phyloP scores from a whole-genome alignment of 2,888 invertebrate species.

The Rotaria magnacalcarata region DNA sequence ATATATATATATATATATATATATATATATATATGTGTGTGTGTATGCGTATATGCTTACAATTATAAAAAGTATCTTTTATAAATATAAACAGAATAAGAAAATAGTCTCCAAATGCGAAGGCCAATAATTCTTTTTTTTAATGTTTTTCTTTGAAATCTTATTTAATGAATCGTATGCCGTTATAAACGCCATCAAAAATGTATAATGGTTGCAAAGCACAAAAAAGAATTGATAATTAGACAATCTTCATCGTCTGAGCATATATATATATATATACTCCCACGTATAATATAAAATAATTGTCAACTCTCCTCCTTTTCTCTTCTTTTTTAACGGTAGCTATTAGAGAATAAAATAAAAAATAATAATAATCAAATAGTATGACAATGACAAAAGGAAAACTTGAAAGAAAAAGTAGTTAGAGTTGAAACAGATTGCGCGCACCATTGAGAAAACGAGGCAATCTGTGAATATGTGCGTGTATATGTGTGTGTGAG shows the following conservation, averaged over 20 bases:
- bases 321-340: background rate
- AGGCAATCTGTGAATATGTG: background rate
- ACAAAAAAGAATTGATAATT: background rate
- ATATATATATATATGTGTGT: background rate
- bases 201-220: background rate
- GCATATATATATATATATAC: background rate
- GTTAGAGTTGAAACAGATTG: slow-evolving; percentile 10
- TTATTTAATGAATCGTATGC: background rate
- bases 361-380: slow-evolving; percentile 18
- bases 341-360: slow-evolving; percentile 6
- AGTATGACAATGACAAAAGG: background rate
- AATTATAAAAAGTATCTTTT: background rate
- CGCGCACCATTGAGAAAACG: background rate
- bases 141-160: background rate
- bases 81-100: background rate
- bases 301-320: background rate
- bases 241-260: slow-evolving; percentile 10
- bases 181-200: background rate
- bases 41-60: background rate
- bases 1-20: background rate
- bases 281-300: background rate
- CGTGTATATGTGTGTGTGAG: background rate
- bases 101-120: background rate
- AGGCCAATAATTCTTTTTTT: background rate
- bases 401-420: slow-evolving; percentile 15